Percentiles rank a stretch among this genome's conserved stretches.
Conservation (phyloP, 1,140 invertebrate species). For the Bombus confusus region DNA sequence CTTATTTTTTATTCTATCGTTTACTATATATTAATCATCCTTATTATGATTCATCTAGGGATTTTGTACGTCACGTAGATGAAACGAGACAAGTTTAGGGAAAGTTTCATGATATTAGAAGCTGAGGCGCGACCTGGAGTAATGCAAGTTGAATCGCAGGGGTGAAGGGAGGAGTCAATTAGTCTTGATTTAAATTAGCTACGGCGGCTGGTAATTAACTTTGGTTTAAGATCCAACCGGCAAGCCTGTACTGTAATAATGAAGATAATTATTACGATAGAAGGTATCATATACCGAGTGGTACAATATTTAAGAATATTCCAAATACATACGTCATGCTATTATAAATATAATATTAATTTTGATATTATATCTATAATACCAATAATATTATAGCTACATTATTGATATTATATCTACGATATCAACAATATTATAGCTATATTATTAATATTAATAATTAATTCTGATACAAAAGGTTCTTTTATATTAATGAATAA, state of each 20-base stretch:
- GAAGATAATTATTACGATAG: slow-evolving; percentile 69
- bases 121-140: slow-evolving; percentile 44
- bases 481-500: background rate
- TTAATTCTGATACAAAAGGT: no score
- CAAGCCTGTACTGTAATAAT: slow-evolving; percentile 66
- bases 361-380: no score
- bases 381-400: no score
- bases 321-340: background rate
- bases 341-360: no score
- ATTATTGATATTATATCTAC: no score
- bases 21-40: background rate
- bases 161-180: slow-evolving; percentile 72
- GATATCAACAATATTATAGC: no score
- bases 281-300: slow-evolving; percentile 15
- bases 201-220: slow-evolving; percentile 77
- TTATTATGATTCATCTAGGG: slow-evolving; percentile 9
- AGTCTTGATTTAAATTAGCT: slow-evolving; percentile 80
- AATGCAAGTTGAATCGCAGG: slow-evolving; percentile 47
- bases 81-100: slow-evolving; percentile 69
- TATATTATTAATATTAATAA: no score
- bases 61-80: slow-evolving; percentile 15
- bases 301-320: background rate
- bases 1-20: no score
- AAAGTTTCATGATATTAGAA: slow-evolving; percentile 75
- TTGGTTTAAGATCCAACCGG: slow-evolving; percentile 68